phyloP scores from a whole-genome alignment of 2,113 vertebrate species.

The Malurus alboscapulatus region DNA sequence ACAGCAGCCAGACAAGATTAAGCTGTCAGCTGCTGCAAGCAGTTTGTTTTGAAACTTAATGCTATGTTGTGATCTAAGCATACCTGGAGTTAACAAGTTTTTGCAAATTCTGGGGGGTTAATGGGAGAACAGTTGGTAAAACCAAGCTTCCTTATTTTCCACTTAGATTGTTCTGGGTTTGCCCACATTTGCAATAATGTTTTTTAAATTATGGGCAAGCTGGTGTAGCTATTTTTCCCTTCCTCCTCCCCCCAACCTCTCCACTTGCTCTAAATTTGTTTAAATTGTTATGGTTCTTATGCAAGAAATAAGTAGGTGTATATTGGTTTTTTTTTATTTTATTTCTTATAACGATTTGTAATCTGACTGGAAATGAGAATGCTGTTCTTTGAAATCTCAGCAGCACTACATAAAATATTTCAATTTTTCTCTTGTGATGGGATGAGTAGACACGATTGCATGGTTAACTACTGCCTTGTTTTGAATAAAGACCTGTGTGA shows the following conservation, averaged over 20 bases:
- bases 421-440: not conserved
- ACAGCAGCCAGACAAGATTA: not conserved
- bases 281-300: not conserved
- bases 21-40: not conserved
- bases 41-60: not conserved
- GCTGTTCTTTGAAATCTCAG: not conserved
- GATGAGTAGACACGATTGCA: not conserved
- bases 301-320: not conserved
- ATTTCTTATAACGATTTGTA: not conserved
- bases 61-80: not conserved
- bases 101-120: not conserved
- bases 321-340: not conserved
- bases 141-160: not conserved
- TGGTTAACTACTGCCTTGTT: not conserved
- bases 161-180: not conserved
- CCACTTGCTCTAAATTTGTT: not conserved
- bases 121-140: not conserved
- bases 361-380: not conserved
- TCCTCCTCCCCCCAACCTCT: accelerated
- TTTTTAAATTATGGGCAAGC: not conserved
- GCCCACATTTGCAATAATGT: not conserved
- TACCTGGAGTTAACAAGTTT: not conserved
- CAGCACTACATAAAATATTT: not conserved
- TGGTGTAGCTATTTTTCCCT: not conserved
- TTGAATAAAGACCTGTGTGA: not conserved